A percentile compares a stretch with the other conserved stretches of the same genome.
These are phyloP conservation scores for Aphaenogaster rudis DNA, from an alignment of 1,140 invertebrate species.

Conservation along the genomic window DNA sequence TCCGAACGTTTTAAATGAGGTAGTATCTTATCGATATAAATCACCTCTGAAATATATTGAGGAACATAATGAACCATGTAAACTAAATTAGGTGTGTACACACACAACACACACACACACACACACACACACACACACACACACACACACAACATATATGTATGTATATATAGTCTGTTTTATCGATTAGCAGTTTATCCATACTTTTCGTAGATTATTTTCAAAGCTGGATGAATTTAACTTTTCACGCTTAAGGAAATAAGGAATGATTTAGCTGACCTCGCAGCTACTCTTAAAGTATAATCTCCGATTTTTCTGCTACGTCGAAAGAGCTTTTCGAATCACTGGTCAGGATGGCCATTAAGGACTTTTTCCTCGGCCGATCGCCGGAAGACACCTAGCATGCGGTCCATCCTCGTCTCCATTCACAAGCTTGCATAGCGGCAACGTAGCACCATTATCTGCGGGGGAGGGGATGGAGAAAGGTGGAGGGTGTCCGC, in stretches of 20 bases:
- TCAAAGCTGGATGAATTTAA: background rate
- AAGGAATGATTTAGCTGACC: slow-evolving; percentile 24
- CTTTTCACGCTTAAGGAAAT: background rate
- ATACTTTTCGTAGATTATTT: background rate
- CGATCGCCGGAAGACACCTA: slow-evolving; percentile 47
- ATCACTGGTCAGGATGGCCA: slow-evolving; percentile 42
- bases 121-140: no score
- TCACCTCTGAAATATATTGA: background rate
- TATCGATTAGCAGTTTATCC: background rate
- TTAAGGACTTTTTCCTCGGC: slow-evolving; percentile 47
- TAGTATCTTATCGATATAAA: background rate
- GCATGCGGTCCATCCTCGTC: slow-evolving; percentile 43
- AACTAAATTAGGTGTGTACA: background rate
- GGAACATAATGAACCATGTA: background rate
- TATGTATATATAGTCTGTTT: no score
- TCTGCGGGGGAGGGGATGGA: slow-evolving; percentile 11
- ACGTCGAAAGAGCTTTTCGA: slow-evolving; percentile 19
- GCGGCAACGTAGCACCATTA: slow-evolving; percentile 58
- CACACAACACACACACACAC: no score
- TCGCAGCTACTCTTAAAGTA: background rate
- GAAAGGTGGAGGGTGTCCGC: background rate
- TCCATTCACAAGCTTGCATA: slow-evolving; percentile 68
- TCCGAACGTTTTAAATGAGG: background rate
- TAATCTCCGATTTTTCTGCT: background rate
- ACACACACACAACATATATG: no score